phyloP scores from a whole-genome alignment of 92 coral and sea anemone species.

The Porites divaricata region DNA sequence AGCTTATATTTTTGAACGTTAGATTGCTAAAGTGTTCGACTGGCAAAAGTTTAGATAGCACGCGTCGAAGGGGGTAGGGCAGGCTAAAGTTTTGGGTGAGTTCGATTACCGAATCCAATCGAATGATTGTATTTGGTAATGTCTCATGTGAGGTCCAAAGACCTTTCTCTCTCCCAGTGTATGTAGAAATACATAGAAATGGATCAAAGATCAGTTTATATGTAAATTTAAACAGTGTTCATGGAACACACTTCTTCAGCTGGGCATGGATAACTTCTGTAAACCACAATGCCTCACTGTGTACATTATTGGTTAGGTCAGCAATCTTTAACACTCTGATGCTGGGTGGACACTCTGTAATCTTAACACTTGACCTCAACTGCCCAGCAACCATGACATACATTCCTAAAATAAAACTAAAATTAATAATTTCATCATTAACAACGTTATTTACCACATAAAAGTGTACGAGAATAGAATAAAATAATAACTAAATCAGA shows the following conservation, averaged over 20 bases:
- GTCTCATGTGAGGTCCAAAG: too few species aligned
- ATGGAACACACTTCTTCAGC: not conserved
- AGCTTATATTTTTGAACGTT: too few species aligned
- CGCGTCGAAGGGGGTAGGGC: too few species aligned
- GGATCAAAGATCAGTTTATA: not conserved
- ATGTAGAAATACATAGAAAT: too few species aligned
- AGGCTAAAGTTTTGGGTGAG: too few species aligned
- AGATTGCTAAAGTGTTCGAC: too few species aligned
- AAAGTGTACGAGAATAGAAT: too few species aligned
- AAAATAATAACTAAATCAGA: too few species aligned
- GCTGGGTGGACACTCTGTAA: conserved; percentile 42
- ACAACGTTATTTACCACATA: not conserved
- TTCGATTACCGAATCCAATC: too few species aligned
- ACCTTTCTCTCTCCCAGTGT: too few species aligned
- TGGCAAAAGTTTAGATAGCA: too few species aligned
- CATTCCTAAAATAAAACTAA: conserved; percentile 62
- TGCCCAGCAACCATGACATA: conserved; percentile 90
- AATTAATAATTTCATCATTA: not conserved
- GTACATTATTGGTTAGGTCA: conserved; percentile 56
- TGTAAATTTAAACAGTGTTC: not conserved
- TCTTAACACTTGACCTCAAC: conserved; percentile 40
- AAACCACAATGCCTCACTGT: conserved; percentile 80
- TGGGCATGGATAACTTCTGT: conserved; percentile 79
- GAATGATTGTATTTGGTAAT: too few species aligned
- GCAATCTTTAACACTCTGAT: conserved; percentile 78